Evolutionary conservation across 1,140 invertebrate genomes (phyloP).

Genomic region (Pogonognathellus flavescens): DNA sequence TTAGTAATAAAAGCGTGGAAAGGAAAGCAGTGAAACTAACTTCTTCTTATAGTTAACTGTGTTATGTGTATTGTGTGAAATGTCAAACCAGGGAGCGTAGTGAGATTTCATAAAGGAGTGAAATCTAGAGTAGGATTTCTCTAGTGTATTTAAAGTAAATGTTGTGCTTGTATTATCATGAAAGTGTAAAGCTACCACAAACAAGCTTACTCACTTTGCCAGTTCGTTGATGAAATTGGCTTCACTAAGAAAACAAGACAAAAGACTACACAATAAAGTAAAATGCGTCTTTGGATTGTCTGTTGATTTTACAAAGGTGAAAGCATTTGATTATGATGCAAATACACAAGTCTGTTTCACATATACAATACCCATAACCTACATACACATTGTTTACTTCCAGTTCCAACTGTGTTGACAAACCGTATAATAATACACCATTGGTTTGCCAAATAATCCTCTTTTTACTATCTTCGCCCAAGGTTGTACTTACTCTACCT

Average conservation of each 20-base stretch:
- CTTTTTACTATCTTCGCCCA: too few species aligned
- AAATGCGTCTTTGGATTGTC: conserved; percentile 21
- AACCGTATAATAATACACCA: too few species aligned
- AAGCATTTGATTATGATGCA: conserved; percentile 15
- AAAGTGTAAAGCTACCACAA: conserved; percentile 9
- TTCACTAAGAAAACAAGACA: neutral
- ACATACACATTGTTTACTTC: too few species aligned
- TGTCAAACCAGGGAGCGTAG: conserved; percentile 29
- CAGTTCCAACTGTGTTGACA: too few species aligned
- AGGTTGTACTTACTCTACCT: too few species aligned
- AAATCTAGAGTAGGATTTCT: neutral
- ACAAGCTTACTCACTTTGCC: neutral
- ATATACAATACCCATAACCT: too few species aligned
- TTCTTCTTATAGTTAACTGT: neutral
- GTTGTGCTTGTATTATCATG: neutral
- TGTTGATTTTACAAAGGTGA: conserved; percentile 9
- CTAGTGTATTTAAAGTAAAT: conserved; percentile 35
- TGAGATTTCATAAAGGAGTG: conserved; percentile 16
- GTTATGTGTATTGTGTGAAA: conserved; percentile 23
- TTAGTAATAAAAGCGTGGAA: neutral
- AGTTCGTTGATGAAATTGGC: neutral
- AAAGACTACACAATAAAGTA: neutral
- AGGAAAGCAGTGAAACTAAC: conserved; percentile 20
- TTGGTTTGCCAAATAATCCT: too few species aligned
- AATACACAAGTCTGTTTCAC: neutral